phyloP scores from a whole-genome alignment of 53 echinoderm and acorn worm species.

The Apostichopus leukothele region DNA sequence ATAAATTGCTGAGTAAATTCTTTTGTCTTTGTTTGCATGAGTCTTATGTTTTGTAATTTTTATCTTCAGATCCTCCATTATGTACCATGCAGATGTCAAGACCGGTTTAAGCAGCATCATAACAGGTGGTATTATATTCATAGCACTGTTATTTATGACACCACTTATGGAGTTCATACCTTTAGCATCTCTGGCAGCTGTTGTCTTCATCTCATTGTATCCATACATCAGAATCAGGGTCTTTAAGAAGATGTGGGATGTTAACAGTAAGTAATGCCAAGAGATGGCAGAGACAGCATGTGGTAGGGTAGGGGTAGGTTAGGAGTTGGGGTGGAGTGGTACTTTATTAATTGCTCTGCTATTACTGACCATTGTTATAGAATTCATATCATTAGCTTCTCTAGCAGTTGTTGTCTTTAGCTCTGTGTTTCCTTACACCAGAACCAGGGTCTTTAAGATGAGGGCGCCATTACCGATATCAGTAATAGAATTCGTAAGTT shows the following conservation, averaged over 20 bases:
- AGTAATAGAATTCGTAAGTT: no score
- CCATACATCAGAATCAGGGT: slow-evolving; percentile 34
- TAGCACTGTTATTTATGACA: slow-evolving; percentile 52
- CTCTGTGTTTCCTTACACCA: slow-evolving; percentile 41
- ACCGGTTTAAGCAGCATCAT: slow-evolving; percentile 57
- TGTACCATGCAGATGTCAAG: slow-evolving; percentile 52
- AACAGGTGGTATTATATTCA: slow-evolving; percentile 44
- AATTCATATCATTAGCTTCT: slow-evolving; percentile 51
- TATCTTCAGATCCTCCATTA: slow-evolving; percentile 56
- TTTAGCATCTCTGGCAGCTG: slow-evolving; percentile 52
- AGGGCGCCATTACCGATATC: no score
- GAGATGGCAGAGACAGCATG: no score
- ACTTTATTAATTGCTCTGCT: slow-evolving; percentile 46
- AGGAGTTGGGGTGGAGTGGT: no score
- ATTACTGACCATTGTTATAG: slow-evolving; percentile 52
- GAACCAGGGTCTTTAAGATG: neutral
- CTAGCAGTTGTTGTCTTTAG: slow-evolving; percentile 58
- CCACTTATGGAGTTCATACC: slow-evolving; percentile 63
- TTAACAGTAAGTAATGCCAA: slow-evolving; percentile 31
- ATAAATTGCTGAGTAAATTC: no score
- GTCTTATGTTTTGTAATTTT: no score
- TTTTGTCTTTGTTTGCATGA: no score
- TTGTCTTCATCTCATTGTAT: slow-evolving; percentile 55
- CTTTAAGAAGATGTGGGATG: slow-evolving; percentile 20
- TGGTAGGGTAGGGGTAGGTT: no score